Evolutionary conservation across 2,888 invertebrate species (phyloP).

Genomic region (Apocheima hispidaria): DNA sequence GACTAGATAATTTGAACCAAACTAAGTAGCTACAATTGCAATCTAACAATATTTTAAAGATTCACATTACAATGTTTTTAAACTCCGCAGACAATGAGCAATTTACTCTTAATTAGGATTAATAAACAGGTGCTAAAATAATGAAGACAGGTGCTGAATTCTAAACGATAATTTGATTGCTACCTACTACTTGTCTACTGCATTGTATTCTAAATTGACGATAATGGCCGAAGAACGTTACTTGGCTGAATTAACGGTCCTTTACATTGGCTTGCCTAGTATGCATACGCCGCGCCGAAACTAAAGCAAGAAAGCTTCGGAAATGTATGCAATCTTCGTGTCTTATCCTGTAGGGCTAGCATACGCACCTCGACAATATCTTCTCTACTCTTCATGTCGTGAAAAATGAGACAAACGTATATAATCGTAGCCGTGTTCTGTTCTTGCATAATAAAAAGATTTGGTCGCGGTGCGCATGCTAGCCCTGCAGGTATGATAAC

Average conservation of each 20-base stretch:
- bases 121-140: slow-evolving; percentile 22
- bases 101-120: slow-evolving; percentile 28
- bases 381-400: no score
- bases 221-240: slow-evolving; percentile 2
- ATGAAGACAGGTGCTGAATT: slow-evolving; percentile 29
- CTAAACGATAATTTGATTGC: slow-evolving; percentile 14
- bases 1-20: background rate
- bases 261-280: background rate
- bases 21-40: background rate
- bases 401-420: no score
- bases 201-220: slow-evolving; percentile 16
- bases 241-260: background rate
- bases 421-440: no score
- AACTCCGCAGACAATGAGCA: slow-evolving; percentile 25
- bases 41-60: slow-evolving; percentile 11
- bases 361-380: no score
- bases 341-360: no score
- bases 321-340: no score
- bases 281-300: background rate
- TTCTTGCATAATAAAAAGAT: no score
- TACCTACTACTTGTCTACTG: no score
- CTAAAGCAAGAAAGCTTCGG: no score
- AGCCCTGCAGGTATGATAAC: no score
- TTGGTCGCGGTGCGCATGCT: no score
- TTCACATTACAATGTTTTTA: slow-evolving; percentile 6